A percentile compares a stretch with the other conserved stretches of the same genome.
These are phyloP conservation scores for Eugnorisma glareosa DNA, from an alignment of 2,888 invertebrate species.

Conservation along the genomic window DNA sequence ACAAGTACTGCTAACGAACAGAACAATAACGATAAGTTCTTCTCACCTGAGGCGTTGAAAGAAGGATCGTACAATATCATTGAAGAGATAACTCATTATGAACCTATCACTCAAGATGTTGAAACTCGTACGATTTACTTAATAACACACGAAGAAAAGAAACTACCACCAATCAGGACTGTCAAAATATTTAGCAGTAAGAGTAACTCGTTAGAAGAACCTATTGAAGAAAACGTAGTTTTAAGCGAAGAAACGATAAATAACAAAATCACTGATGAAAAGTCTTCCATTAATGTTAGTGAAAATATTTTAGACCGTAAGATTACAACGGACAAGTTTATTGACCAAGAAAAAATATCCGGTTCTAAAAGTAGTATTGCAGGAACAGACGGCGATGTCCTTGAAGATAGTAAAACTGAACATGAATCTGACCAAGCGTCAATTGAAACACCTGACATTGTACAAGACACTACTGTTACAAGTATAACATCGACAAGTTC, in stretches of 20 bases:
- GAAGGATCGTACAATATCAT: conserved; percentile 78
- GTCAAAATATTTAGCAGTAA: conserved; percentile 91
- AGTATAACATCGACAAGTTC: conserved; percentile 13
- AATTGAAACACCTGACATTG: neutral
- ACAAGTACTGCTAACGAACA: conserved; percentile 77
- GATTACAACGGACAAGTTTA: conserved; percentile 36
- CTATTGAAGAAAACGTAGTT: conserved; percentile 64
- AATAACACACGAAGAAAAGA: conserved; percentile 94
- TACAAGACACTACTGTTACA: conserved; percentile 4
- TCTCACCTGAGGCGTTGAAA: conserved; percentile 74
- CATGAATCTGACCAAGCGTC: neutral
- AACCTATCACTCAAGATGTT: conserved; percentile 76
- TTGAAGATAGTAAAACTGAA: conserved; percentile 2
- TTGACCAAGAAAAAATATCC: conserved; percentile 37
- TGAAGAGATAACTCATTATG: conserved; percentile 79
- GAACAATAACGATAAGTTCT: conserved; percentile 86
- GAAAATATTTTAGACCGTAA: conserved; percentile 60
- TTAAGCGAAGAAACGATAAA: conserved; percentile 64
- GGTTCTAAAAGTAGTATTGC: conserved; percentile 11
- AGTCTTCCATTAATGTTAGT: conserved; percentile 73
- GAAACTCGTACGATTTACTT: conserved; percentile 91
- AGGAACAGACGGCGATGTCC: conserved; percentile 2
- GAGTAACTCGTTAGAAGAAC: conserved; percentile 89
- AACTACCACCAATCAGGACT: conserved; percentile 91
- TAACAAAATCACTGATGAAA: conserved; percentile 76